phyloP scores from a whole-genome alignment of 1,140 invertebrate genomes.

The Kradibia gibbosae region DNA sequence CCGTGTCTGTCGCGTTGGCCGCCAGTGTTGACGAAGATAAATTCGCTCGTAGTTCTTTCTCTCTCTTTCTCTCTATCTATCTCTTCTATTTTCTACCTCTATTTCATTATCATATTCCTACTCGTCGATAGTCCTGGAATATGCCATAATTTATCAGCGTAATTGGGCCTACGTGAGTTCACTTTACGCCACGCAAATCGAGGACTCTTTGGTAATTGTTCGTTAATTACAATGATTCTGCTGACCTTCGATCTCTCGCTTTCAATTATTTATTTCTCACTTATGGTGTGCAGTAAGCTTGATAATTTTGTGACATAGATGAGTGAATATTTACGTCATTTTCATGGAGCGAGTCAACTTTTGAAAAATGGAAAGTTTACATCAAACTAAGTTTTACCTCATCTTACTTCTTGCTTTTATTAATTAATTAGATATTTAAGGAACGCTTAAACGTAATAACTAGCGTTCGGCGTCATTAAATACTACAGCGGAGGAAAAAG shows the following conservation, averaged over 20 bases:
- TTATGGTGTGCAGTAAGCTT: no score
- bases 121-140: constrained; percentile 45
- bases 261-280: no score
- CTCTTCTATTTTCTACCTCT: no score
- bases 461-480: neutral
- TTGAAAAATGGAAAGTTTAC: no score
- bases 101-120: no score
- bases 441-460: neutral
- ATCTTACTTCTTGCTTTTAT: no score
- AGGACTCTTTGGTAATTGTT: constrained; percentile 54
- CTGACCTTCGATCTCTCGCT: constrained; percentile 48
- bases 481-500: neutral
- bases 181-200: neutral
- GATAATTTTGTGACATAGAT: no score
- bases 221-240: constrained; percentile 60
- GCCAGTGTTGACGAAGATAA: constrained; percentile 55
- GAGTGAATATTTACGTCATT: no score
- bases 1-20: neutral
- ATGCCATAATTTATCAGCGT: constrained; percentile 57
- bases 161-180: constrained; percentile 53
- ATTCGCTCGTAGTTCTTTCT: constrained; percentile 48
- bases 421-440: neutral
- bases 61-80: constrained; percentile 2
- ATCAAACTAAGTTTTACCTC: no score
- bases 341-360: no score